These are phyloP conservation scores for Tetranychus urticae DNA, from an alignment of 1,140 invertebrate genomes.

Conservation along the genomic window DNA sequence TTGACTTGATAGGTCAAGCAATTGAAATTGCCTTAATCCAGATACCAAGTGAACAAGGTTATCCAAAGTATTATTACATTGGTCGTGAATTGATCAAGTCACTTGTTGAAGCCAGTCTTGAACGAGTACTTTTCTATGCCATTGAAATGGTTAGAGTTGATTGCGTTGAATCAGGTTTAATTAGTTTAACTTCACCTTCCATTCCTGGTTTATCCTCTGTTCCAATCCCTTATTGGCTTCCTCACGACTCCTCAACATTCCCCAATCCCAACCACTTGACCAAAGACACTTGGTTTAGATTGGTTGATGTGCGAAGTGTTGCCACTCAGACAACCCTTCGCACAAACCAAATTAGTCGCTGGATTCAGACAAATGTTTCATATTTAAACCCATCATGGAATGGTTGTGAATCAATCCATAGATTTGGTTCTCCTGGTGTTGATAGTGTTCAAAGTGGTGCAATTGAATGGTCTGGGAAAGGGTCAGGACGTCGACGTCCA, in stretches of 20 bases:
- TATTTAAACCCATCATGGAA: background rate
- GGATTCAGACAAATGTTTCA: background rate
- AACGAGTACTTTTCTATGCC: background rate
- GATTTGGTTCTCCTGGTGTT: too few relatives aligned
- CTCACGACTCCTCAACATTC: background rate
- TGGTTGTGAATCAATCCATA: too few relatives aligned
- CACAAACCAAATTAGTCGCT: background rate
- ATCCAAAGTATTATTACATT: background rate
- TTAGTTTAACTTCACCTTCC: background rate
- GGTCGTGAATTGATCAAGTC: background rate
- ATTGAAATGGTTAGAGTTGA: background rate
- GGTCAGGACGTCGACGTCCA: background rate
- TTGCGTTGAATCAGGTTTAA: background rate
- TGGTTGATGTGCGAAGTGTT: background rate
- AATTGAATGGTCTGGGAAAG: too few relatives aligned
- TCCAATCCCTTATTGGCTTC: background rate
- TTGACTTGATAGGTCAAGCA: background rate
- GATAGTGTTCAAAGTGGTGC: too few relatives aligned
- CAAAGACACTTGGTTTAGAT: background rate
- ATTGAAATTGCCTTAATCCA: background rate
- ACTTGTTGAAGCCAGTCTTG: background rate
- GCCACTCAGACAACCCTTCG: background rate
- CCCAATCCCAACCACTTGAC: background rate
- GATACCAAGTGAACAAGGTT: background rate
- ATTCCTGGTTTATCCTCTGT: background rate